A percentile compares a stretch with the other conserved stretches of the same genome.
phyloP scores from a whole-genome alignment of 2,113 vertebrate genomes.

The Rhineura floridana region DNA sequence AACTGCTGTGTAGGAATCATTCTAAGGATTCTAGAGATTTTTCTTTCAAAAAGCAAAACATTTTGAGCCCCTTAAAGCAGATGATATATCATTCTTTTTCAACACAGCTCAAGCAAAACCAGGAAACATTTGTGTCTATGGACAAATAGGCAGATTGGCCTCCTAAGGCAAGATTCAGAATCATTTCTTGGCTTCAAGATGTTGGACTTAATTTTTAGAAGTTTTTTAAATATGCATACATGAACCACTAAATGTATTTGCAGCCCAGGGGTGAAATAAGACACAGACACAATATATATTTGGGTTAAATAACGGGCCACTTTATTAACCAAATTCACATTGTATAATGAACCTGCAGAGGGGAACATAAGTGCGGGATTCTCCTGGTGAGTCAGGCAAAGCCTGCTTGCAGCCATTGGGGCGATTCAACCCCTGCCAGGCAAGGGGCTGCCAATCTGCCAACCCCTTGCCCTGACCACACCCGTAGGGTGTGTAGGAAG shows the following conservation, averaged over 20 bases:
- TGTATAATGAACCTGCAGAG: no score
- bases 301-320: no score
- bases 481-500: no score
- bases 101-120: background rate
- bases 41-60: background rate
- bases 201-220: slow-evolving; percentile 62
- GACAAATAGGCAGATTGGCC: background rate
- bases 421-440: no score
- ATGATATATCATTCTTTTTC: background rate
- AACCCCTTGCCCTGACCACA: no score
- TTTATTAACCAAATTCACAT: no score
- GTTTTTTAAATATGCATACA: slow-evolving; percentile 57
- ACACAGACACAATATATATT: no score
- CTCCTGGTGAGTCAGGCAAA: no score
- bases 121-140: background rate
- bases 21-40: background rate
- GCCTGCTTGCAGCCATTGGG: no score
- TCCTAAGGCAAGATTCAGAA: slow-evolving; percentile 53
- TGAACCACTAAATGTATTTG: slow-evolving; percentile 53
- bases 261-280: no score
- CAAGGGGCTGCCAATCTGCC: no score
- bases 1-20: background rate
- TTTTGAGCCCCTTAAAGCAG: background rate
- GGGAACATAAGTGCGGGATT: no score
- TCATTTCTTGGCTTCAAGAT: slow-evolving; percentile 47